These are phyloP conservation scores for Lycocerus yunnanus DNA, from an alignment of 2,888 invertebrate species.

Conservation along the genomic window DNA sequence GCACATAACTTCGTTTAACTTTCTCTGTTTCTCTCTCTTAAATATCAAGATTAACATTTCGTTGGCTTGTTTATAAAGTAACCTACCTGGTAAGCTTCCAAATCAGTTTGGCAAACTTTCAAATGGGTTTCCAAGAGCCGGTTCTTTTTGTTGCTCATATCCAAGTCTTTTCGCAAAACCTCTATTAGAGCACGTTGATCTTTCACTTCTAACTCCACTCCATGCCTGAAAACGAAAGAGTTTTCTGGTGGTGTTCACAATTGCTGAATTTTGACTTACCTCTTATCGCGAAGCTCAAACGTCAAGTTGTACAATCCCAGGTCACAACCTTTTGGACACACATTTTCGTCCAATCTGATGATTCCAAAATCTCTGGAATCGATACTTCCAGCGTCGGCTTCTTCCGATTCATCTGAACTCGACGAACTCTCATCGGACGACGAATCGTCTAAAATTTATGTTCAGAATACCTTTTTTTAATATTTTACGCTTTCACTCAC, in stretches of 20 bases:
- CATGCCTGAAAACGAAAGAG: conserved; percentile 49
- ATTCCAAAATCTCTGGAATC: conserved; percentile 70
- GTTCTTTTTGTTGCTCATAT: conserved; percentile 62
- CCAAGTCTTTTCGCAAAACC: conserved; percentile 62
- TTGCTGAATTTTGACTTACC: conserved; percentile 51
- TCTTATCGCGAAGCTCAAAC: conserved; percentile 64
- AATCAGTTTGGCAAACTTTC: conserved; percentile 61
- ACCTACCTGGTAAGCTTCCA: conserved; percentile 71
- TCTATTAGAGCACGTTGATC: conserved; percentile 65
- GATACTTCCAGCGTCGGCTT: conserved; percentile 62
- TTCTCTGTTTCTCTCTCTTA: conserved; percentile 73
- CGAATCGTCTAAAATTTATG: conserved; percentile 53
- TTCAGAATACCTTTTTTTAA: neutral
- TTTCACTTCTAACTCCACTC: conserved; percentile 63
- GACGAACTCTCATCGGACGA: conserved; percentile 59
- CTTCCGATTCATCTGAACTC: conserved; percentile 60
- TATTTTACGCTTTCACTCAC: conserved; percentile 39
- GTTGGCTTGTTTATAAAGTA: neutral
- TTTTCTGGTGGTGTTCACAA: neutral
- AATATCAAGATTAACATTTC: conserved; percentile 30
- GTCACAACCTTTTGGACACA: conserved; percentile 76
- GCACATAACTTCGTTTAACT: conserved; percentile 77
- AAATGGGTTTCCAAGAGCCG: conserved; percentile 61
- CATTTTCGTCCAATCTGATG: conserved; percentile 70
- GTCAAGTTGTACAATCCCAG: conserved; percentile 68